Conservation (phyloP, 2,888 invertebrate genomes). For the Agrochola lota region DNA sequence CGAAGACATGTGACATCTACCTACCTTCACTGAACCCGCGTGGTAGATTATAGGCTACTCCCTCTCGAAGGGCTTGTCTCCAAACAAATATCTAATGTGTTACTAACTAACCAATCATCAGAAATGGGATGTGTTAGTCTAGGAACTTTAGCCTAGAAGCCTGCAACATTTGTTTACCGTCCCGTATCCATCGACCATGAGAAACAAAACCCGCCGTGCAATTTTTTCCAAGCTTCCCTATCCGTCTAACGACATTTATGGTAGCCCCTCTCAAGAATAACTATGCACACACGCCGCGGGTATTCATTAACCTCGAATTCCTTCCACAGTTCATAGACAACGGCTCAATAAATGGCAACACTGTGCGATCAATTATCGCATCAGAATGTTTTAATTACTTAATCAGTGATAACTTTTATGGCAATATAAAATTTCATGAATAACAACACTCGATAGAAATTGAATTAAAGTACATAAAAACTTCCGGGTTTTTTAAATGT, state of each 20-base stretch:
- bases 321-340: conserved; percentile 57
- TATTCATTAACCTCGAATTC: conserved; percentile 67
- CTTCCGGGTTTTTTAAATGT: conserved; percentile 56
- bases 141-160: background rate
- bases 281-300: conserved; percentile 52
- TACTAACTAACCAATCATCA: background rate
- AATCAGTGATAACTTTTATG: conserved; percentile 66
- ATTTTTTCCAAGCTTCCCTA: conserved; percentile 59
- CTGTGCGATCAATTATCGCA: conserved; percentile 53
- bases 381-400: conserved; percentile 69
- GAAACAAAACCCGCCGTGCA: conserved; percentile 36
- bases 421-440: conserved; percentile 60
- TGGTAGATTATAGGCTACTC: no score
- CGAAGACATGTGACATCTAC: no score
- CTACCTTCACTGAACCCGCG: no score
- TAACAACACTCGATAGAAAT: conserved; percentile 53
- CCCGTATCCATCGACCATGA: conserved; percentile 27
- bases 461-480: conserved; percentile 34
- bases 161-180: conserved; percentile 23
- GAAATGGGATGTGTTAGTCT: background rate
- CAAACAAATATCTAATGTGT: background rate
- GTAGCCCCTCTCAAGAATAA: conserved; percentile 49
- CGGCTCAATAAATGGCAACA: conserved; percentile 63
- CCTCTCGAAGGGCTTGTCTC: no score
- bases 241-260: conserved; percentile 57